Evolutionary conservation across 2,888 invertebrate genomes (phyloP).

Genomic region (Neuroscelio doddi): DNA sequence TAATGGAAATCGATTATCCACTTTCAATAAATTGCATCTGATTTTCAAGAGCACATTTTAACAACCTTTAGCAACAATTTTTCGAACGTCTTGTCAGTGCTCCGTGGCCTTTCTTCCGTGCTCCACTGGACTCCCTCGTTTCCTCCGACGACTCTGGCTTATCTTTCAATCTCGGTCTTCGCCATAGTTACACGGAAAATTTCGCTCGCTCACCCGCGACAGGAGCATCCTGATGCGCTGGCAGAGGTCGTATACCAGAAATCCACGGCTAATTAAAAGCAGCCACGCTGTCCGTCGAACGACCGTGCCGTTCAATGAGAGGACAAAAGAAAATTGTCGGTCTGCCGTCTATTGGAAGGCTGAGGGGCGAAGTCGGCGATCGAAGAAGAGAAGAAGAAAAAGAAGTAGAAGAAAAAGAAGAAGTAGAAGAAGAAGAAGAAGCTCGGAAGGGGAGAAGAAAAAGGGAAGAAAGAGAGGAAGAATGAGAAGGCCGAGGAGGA

Average conservation of each 20-base stretch:
- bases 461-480: conserved; percentile 19
- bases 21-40: too few species aligned
- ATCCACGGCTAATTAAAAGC: conserved; percentile 67
- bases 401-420: not conserved
- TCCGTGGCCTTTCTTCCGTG: conserved; percentile 5
- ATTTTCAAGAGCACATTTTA: too few species aligned
- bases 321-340: conserved; percentile 49
- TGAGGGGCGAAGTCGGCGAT: conserved; percentile 14
- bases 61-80: conserved; percentile 6
- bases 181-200: conserved; percentile 47
- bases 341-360: conserved; percentile 35
- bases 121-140: conserved; percentile 2
- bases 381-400: conserved; percentile 11
- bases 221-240: conserved; percentile 42
- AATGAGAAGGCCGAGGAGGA: conserved; percentile 30
- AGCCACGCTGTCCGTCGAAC: conserved; percentile 58
- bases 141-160: conserved; percentile 8
- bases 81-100: not conserved
- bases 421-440: conserved; percentile 22
- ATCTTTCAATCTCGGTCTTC: conserved; percentile 30
- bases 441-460: conserved; percentile 17
- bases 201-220: conserved; percentile 48
- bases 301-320: conserved; percentile 45
- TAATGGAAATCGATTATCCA: too few species aligned
- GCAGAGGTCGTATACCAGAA: conserved; percentile 55